phyloP scores from a whole-genome alignment of 2,888 invertebrate species.

The Onchidella celtica region DNA sequence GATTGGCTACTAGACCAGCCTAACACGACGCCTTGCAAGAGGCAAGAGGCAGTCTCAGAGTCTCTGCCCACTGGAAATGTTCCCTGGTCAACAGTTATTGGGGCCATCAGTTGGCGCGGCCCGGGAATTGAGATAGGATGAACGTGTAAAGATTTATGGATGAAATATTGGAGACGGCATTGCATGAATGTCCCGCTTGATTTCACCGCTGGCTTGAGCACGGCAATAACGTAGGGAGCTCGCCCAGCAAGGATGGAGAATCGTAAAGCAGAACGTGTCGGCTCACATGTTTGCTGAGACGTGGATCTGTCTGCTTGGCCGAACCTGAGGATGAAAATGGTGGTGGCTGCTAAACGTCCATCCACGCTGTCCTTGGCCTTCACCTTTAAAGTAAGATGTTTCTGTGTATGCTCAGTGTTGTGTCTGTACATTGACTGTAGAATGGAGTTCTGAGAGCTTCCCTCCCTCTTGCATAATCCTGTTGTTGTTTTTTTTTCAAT shows the following conservation, averaged over 20 bases:
- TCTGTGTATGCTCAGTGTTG: neutral
- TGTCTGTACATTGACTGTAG: too few relatives aligned
- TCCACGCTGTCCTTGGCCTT: constrained; percentile 26
- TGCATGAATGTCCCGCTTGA: neutral
- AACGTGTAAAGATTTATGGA: constrained; percentile 29
- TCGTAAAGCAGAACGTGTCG: neutral
- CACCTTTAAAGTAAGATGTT: constrained; percentile 23
- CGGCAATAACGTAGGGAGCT: neutral
- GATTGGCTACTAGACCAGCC: too few relatives aligned
- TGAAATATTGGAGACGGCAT: neutral
- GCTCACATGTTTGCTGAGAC: neutral
- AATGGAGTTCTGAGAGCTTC: too few relatives aligned
- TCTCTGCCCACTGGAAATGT: too few relatives aligned
- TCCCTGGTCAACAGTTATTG: too few relatives aligned
- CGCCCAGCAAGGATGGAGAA: neutral
- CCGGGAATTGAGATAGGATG: too few relatives aligned
- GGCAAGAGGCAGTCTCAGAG: too few relatives aligned
- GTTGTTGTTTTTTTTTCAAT: too few relatives aligned
- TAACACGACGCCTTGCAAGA: too few relatives aligned
- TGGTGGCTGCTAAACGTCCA: constrained; percentile 36
- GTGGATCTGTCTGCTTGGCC: too few relatives aligned
- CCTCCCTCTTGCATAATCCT: too few relatives aligned
- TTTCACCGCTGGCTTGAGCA: neutral
- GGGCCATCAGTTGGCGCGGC: too few relatives aligned
- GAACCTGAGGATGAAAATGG: constrained; percentile 31